phyloP scores from a whole-genome alignment of 2,888 invertebrate genomes.

The Euproctis similis region DNA sequence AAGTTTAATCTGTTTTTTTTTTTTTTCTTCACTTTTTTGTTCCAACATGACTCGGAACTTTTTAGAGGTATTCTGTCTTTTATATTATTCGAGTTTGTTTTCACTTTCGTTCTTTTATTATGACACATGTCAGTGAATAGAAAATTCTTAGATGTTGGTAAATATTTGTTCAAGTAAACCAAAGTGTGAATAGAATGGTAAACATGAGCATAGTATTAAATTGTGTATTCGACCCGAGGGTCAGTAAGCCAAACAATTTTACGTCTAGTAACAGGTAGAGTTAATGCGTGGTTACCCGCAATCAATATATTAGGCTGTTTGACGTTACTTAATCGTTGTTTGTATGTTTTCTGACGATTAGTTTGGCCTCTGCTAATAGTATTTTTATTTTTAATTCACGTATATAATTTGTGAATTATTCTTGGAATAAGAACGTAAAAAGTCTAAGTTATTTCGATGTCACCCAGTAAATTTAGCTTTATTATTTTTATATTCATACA shows the following conservation, averaged over 20 bases:
- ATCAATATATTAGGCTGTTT: conserved; percentile 8
- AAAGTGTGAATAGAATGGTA: conserved; percentile 42
- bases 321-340: conserved; percentile 14
- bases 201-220: conserved; percentile 28
- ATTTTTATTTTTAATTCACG: too few species aligned
- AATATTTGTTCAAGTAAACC: conserved; percentile 39
- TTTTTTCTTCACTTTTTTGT: conserved; percentile 39
- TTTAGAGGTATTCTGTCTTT: too few species aligned
- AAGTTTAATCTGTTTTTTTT: conserved; percentile 43
- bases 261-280: conserved; percentile 17
- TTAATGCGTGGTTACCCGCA: conserved; percentile 5
- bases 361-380: too few species aligned
- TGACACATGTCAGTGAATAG: conserved; percentile 30
- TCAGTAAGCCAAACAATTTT: conserved; percentile 46
- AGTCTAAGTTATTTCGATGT: too few species aligned
- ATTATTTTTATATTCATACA: too few species aligned
- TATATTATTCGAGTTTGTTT: conserved; percentile 33
- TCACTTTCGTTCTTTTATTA: conserved; percentile 35
- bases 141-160: conserved; percentile 47
- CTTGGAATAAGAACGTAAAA: too few species aligned
- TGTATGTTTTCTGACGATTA: too few species aligned
- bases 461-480: too few species aligned
- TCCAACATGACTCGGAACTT: conserved; percentile 24
- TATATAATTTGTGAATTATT: too few species aligned
- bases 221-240: conserved; percentile 38